Evolutionary conservation across 2,888 invertebrate genomes (phyloP), one percentile per base, ranked within the genome.

Genomic region (Cremastinae sp.): DNA sequence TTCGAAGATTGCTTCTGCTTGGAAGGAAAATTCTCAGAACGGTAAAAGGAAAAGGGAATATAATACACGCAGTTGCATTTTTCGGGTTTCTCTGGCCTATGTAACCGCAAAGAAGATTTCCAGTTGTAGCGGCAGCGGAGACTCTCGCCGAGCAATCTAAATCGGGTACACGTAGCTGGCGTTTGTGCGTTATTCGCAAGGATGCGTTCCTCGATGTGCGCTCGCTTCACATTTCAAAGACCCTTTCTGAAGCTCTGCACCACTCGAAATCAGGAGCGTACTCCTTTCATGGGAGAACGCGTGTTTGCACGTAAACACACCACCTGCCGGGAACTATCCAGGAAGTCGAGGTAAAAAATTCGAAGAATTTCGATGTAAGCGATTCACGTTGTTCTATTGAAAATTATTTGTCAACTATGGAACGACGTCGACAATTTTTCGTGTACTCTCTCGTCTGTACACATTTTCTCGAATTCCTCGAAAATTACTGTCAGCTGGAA

Each of bases 181-280:
- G 5, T 5, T 10, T 22, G 22, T 22, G 37, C 14, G 14, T 20
- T n/a, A 41, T 43, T 5, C 41, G 49, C 69, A 35, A n/a, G 22
- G 45, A 16, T 37, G 53, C 51, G 55, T 55, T 71, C 45, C 16
- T 53, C 47, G 43, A 9, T 41, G 47, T 41, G 47, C 2, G 28
- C 5, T 28, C 55, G 41, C 64, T 73, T 41, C 45, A 68, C 47
- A 53, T 53, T 59, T 77, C 73, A 70, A 77, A 73, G 70, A 41
- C 14, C 28, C 9, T 62, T 53, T 58, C 39, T 59, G 18, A 73
- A 41, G 39, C 18, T 64, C 53, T 43, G 51, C n/a, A 64, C 28
- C 35, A 22, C 5, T 28, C 5, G 2, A 28, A 28, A 28, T 28
- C 28, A 28, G 28, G 28, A 28, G 28, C 28, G 5, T 5, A 5